Evolutionary conservation across 2,888 invertebrate species (phyloP).

Genomic region (Melinaea menophilus): DNA sequence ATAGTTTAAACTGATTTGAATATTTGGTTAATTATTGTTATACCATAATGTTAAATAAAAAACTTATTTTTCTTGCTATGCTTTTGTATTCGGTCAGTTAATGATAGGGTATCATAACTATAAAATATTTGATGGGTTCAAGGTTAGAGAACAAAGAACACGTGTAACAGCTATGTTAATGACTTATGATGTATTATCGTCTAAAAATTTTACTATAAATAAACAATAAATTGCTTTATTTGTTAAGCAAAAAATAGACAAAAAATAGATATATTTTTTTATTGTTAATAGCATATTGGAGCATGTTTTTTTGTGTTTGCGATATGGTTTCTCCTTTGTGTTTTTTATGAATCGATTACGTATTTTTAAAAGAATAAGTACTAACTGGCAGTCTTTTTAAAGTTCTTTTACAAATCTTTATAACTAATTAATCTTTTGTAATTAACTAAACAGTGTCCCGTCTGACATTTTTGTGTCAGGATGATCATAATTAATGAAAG

Average conservation of each 20-base stretch:
- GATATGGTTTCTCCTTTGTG: no score
- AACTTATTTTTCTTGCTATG: constrained; percentile 21
- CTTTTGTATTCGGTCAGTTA: constrained; percentile 27
- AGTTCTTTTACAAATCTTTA: no score
- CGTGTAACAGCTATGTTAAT: constrained; percentile 25
- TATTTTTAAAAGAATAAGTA: no score
- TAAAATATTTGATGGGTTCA: constrained; percentile 47
- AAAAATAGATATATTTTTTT: not conserved
- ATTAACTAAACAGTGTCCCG: no score
- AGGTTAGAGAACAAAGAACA: constrained; percentile 43
- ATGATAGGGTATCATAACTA: constrained; percentile 34
- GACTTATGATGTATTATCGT: constrained; percentile 26
- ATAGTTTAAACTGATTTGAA: constrained; percentile 1
- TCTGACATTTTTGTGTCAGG: no score
- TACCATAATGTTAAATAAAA: constrained; percentile 16
- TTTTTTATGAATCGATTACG: no score
- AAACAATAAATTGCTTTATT: constrained; percentile 14
- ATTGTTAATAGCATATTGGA: no score
- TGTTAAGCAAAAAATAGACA: not conserved
- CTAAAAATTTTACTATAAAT: constrained; percentile 13
- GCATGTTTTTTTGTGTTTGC: no score
- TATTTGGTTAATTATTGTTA: constrained; percentile 14
- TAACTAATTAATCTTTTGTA: no score
- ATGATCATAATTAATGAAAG: no score
- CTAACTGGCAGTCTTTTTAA: no score